Conservation (phyloP, 2,797 vertebrate species). For the Botia kubotai region DNA sequence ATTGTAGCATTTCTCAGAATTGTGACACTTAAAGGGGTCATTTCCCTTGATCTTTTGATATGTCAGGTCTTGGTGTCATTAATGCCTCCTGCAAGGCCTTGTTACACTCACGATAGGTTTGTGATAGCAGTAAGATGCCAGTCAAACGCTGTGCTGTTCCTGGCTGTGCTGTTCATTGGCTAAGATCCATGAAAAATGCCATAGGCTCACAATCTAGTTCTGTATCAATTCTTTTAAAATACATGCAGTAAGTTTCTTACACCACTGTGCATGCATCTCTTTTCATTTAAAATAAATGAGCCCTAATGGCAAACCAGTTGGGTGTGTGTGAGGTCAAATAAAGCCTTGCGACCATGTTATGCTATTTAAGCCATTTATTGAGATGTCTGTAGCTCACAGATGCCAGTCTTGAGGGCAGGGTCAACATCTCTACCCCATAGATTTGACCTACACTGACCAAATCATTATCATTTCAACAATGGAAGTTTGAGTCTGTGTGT, state of each 20-base stretch:
- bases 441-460: conserved; percentile 30
- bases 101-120: too few relatives aligned
- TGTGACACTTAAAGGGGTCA: too few relatives aligned
- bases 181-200: neutral
- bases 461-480: conserved; percentile 44
- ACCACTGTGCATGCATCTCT: neutral
- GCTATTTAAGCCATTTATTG: conserved; percentile 30
- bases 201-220: neutral
- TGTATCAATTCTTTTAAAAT: neutral
- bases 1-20: too few relatives aligned
- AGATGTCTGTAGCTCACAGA: conserved; percentile 20
- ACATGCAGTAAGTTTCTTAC: neutral
- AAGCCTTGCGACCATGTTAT: neutral
- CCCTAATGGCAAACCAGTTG: neutral
- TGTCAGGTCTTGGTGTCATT: too few relatives aligned
- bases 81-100: too few relatives aligned
- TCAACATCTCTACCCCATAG: conserved; percentile 28
- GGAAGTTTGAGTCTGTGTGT: conserved; percentile 23
- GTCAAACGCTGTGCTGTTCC: too few relatives aligned
- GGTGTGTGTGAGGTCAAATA: conserved; percentile 12
- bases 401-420: conserved; percentile 14
- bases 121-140: too few relatives aligned
- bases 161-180: too few relatives aligned
- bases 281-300: conserved; percentile 16
- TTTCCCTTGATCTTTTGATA: too few relatives aligned